A percentile compares a stretch with the other conserved stretches of the same genome.
These are phyloP conservation scores for Sphaerophoria taeniata DNA, from an alignment of 2,888 invertebrate genomes.

Conservation along the genomic window DNA sequence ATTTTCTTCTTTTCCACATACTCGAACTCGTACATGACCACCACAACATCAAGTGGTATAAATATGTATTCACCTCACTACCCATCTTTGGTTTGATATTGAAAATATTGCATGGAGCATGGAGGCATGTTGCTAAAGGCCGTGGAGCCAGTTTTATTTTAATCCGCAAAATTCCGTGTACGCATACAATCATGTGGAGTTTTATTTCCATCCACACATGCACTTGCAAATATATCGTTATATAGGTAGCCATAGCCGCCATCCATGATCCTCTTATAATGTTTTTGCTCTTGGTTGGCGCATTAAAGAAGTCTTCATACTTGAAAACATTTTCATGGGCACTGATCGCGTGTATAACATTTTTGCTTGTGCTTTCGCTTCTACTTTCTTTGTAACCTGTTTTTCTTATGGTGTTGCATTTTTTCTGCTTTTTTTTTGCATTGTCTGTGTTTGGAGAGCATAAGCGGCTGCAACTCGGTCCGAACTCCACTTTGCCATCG, in stretches of 20 bases:
- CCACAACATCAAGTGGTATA: not conserved
- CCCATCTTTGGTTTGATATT: constrained; percentile 56
- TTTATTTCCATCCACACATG: not conserved
- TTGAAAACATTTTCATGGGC: constrained; percentile 68
- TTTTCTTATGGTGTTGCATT: constrained; percentile 31
- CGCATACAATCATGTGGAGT: not conserved
- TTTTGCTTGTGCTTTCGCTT: constrained; percentile 73
- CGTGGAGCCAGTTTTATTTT: constrained; percentile 19
- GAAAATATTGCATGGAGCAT: constrained; percentile 21
- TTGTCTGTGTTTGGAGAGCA: constrained; percentile 42
- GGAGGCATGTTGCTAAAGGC: not conserved
- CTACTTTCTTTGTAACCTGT: constrained; percentile 73
- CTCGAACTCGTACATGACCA: constrained; percentile 43
- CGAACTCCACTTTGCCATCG: constrained; percentile 16
- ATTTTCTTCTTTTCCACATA: not conserved
- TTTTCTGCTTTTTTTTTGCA: constrained; percentile 21
- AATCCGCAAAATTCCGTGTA: constrained; percentile 36
- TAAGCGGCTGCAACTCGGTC: not conserved
- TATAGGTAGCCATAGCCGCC: no score
- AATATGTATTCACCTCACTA: not conserved
- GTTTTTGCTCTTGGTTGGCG: not conserved
- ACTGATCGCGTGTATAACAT: constrained; percentile 70
- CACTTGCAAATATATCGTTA: not conserved
- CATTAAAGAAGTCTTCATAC: constrained; percentile 34
- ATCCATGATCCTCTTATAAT: constrained; percentile 25